phyloP scores from a whole-genome alignment of 2,797 vertebrate genomes.

The Clarias pachynema region DNA sequence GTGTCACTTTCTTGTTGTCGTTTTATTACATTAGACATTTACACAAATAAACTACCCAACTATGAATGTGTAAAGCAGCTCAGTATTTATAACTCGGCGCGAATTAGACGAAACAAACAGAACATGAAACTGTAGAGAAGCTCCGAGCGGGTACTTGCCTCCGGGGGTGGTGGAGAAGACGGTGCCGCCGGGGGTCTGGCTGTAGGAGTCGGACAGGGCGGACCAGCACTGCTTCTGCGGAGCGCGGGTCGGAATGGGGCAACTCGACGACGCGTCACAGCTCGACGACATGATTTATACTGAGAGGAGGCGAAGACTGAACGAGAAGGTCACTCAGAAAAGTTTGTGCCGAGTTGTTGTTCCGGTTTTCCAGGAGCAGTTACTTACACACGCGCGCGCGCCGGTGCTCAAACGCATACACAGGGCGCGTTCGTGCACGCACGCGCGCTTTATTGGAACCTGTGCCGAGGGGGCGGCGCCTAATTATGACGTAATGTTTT shows the following conservation, averaged over 20 bases:
- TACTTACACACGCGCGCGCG: no score
- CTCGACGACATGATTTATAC: conserved; percentile 54
- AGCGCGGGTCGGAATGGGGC: conserved; percentile 62
- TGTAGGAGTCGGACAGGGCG: conserved; percentile 59
- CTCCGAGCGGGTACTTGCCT: conserved; percentile 50
- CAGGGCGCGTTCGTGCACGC: not conserved
- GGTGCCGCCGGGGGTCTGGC: conserved; percentile 62
- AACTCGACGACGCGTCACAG: conserved; percentile 55
- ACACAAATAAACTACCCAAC: not conserved
- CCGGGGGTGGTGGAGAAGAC: conserved; percentile 64
- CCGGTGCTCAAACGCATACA: not conserved
- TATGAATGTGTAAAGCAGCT: not conserved
- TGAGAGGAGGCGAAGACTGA: not conserved
- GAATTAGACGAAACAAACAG: not conserved
- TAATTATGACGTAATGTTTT: conserved; percentile 5
- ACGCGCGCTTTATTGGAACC: conserved; percentile 1
- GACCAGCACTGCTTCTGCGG: conserved; percentile 49
- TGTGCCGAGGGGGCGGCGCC: conserved; percentile 1
- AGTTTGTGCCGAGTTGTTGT: not conserved
- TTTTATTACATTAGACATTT: not conserved
- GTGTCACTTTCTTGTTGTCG: no score
- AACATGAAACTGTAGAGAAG: not conserved
- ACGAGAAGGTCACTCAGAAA: not conserved
- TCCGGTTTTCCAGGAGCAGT: not conserved
- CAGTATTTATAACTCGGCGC: no score